phyloP scores from a whole-genome alignment of 2,888 invertebrate genomes.

The Pheosia tremula region DNA sequence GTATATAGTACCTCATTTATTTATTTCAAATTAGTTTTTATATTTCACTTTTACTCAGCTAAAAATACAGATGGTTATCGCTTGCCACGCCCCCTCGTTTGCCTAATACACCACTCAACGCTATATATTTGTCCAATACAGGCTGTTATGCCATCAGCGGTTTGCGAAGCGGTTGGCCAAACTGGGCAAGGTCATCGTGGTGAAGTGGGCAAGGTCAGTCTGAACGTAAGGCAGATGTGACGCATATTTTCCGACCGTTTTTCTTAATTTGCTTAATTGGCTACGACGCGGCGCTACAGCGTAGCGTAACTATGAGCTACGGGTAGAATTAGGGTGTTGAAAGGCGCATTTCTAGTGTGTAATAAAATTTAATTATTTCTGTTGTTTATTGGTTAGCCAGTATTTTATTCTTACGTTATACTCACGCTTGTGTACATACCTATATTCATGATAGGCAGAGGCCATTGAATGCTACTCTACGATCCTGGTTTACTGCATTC shows the following conservation, averaged over 20 bases:
- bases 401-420: too few species aligned
- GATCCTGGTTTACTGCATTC: too few species aligned
- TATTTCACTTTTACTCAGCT: neutral
- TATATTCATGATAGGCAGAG: too few species aligned
- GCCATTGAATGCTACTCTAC: too few species aligned
- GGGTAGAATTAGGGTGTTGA: neutral
- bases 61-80: neutral
- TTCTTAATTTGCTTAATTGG: conserved; percentile 28
- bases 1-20: too few species aligned
- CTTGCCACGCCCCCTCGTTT: conserved; percentile 2
- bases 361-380: too few species aligned
- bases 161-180: conserved; percentile 7
- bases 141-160: conserved; percentile 4
- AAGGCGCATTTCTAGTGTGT: neutral
- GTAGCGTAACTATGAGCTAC: conserved; percentile 19
- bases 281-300: conserved; percentile 29
- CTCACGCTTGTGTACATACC: too few species aligned
- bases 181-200: neutral
- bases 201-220: conserved; percentile 18
- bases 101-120: neutral
- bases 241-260: conserved; percentile 30
- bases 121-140: neutral
- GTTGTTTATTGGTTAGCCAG: too few species aligned
- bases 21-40: neutral
- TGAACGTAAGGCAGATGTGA: conserved; percentile 21